Conservation (phyloP, 2,113 vertebrate genomes). For the Melanerpes aurifrons region DNA sequence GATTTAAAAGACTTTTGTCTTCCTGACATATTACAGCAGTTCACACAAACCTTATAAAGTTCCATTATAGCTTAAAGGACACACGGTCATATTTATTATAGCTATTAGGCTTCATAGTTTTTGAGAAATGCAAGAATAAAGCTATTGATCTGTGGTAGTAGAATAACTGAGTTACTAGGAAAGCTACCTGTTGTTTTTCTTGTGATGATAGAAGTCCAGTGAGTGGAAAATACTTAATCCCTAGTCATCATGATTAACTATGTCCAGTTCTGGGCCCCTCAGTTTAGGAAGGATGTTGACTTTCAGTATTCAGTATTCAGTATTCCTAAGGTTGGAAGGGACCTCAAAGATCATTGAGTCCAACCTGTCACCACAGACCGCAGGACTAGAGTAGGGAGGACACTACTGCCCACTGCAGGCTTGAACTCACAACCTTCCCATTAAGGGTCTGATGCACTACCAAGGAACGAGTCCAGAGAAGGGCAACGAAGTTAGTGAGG, state of each 20-base stretch:
- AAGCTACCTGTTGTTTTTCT: slow-evolving; percentile 19
- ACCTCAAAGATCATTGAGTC: no score
- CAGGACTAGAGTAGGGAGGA: no score
- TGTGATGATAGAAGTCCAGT: neutral
- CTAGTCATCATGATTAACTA: neutral
- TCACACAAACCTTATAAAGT: neutral
- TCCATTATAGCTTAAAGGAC: neutral
- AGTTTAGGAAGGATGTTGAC: no score
- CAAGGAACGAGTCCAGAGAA: no score
- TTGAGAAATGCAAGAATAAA: slow-evolving; percentile 34
- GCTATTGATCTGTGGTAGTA: neutral
- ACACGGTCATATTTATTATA: slow-evolving; percentile 25
- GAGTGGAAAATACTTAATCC: slow-evolving; percentile 35
- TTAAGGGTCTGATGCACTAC: no score
- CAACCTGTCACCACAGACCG: no score
- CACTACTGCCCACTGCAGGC: no score
- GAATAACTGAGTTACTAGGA: slow-evolving; percentile 37
- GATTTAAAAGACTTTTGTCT: neutral
- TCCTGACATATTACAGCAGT: neutral
- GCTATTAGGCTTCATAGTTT: neutral
- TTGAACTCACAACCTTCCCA: no score
- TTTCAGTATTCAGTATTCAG: no score
- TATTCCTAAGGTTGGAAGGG: no score
- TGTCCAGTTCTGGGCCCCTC: no score
- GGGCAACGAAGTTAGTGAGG: no score